A percentile compares a stretch with the other conserved stretches of the same genome.
Evolutionary conservation across 2,113 vertebrate genomes (phyloP).

Genomic region (Carettochelys insculpta): DNA sequence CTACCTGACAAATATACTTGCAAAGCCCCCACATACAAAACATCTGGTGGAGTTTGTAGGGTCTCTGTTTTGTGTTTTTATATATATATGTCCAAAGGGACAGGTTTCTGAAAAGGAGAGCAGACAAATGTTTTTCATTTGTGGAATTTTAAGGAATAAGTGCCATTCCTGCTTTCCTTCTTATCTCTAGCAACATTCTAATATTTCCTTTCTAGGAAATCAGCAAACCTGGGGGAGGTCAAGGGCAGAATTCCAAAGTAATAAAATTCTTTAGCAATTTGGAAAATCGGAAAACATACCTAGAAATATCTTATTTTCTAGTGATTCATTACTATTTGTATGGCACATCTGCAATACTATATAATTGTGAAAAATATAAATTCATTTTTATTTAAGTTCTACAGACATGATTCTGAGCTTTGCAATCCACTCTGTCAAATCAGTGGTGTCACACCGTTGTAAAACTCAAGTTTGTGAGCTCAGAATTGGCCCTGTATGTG

Average conservation of each 20-base stretch:
- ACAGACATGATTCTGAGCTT: background rate
- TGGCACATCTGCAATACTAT: slow-evolving; percentile 19
- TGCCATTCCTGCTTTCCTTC: slow-evolving; percentile 31
- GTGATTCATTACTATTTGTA: slow-evolving; percentile 30
- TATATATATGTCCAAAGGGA: slow-evolving; percentile 54
- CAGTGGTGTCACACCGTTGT: background rate
- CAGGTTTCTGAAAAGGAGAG: slow-evolving; percentile 59
- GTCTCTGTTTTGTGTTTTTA: slow-evolving; percentile 52
- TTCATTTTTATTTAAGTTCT: background rate
- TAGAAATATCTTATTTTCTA: slow-evolving; percentile 16
- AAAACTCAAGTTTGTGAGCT: background rate
- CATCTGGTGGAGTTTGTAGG: slow-evolving; percentile 70
- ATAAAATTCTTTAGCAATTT: background rate
- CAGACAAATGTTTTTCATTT: slow-evolving; percentile 69
- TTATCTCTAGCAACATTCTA: slow-evolving; percentile 11
- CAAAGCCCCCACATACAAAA: slow-evolving; percentile 66
- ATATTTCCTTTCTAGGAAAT: slow-evolving; percentile 12
- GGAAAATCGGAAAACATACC: background rate
- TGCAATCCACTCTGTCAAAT: background rate
- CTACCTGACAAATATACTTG: slow-evolving; percentile 54
- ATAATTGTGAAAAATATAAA: slow-evolving; percentile 17
- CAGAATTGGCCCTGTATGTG: background rate
- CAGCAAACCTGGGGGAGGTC: slow-evolving; percentile 18
- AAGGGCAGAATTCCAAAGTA: slow-evolving; percentile 3
- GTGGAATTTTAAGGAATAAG: slow-evolving; percentile 60